These are phyloP conservation scores for Eupsilia transversa DNA, from an alignment of 2,888 invertebrate species.

Conservation along the genomic window DNA sequence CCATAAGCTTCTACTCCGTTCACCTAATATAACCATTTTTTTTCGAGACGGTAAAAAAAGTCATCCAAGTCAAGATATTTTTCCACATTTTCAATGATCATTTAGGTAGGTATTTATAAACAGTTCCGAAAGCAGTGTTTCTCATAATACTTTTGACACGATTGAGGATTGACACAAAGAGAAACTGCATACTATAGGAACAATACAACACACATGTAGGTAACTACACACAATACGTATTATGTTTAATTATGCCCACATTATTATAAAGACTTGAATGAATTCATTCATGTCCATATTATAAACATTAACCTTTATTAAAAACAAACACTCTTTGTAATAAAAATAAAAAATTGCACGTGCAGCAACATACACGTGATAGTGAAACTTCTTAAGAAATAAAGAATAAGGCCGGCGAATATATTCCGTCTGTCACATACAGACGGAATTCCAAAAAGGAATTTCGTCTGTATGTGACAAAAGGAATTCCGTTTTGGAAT, in stretches of 20 bases:
- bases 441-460: no score
- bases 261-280: not conserved
- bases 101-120: no score
- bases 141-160: not conserved
- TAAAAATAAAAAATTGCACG: not conserved
- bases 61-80: no score
- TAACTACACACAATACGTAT: not conserved
- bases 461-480: no score
- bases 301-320: not conserved
- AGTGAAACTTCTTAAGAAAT: not conserved
- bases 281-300: not conserved
- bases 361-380: not conserved
- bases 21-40: no score
- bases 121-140: not conserved
- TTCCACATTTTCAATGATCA: no score
- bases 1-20: no score
- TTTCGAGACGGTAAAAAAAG: no score
- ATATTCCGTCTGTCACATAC: no score
- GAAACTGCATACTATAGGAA: not conserved
- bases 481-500: no score
- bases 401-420: not conserved
- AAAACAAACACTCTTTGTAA: not conserved
- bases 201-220: conserved; percentile 8
- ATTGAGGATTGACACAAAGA: not conserved
- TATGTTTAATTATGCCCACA: not conserved